Conservation (phyloP, 2,113 vertebrate species). For the Sceloporus undulatus region DNA sequence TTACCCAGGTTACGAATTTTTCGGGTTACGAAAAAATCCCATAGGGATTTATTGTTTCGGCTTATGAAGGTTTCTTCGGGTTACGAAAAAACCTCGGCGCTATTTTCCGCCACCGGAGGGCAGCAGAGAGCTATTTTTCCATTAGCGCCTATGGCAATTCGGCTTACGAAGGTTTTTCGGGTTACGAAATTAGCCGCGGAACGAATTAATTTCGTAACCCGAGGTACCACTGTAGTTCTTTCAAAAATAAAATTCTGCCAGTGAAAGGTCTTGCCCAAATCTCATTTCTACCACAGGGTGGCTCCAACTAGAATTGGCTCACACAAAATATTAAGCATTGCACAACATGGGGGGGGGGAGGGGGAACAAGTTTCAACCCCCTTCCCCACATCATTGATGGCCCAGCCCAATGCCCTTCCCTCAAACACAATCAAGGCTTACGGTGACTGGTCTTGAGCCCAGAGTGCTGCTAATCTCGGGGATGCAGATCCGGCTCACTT, state of each 20-base stretch:
- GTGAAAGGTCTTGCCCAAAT: neutral
- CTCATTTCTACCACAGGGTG: neutral
- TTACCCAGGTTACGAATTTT: too few relatives aligned
- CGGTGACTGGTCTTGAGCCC: slow-evolving; percentile 50
- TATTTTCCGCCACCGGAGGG: too few relatives aligned
- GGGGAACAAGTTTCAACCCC: accelerated
- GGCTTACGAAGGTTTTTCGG: too few relatives aligned
- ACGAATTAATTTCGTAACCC: too few relatives aligned
- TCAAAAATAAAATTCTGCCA: neutral
- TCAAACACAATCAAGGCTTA: slow-evolving; percentile 24
- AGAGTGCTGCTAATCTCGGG: slow-evolving; percentile 57
- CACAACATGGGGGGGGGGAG: neutral
- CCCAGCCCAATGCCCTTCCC: neutral
- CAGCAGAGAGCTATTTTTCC: too few relatives aligned
- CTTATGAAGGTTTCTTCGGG: too few relatives aligned
- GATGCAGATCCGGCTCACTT: slow-evolving; percentile 84
- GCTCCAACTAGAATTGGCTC: neutral
- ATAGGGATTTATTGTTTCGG: too few relatives aligned
- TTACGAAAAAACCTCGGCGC: too few relatives aligned
- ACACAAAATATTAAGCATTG: neutral
- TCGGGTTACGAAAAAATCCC: too few relatives aligned
- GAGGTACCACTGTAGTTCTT: too few relatives aligned
- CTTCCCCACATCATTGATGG: accelerated
- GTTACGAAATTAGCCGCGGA: too few relatives aligned
- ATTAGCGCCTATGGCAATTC: too few relatives aligned